Evolutionary conservation across 2,888 invertebrate genomes (phyloP), one percentile per base, ranked within the genome.

Genomic region (Cybosia mesomella): DNA sequence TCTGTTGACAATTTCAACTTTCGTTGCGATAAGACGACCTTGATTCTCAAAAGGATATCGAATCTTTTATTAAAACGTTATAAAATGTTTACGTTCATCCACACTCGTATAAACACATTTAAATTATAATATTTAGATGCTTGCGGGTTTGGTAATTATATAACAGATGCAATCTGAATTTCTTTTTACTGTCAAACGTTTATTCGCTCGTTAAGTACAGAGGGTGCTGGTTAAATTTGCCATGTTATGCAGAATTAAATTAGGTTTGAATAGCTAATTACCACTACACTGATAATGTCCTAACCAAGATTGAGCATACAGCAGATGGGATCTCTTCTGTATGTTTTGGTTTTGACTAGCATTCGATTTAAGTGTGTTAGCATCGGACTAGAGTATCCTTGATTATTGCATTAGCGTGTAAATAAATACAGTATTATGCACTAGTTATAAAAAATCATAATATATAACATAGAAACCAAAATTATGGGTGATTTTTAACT

Each of bases 21-120:
- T 49, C 49, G 49, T 70, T 39, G 59, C 65, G 49, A 61, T 71
- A 32, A 63, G 39, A 53, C 4, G 60, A 65, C 81, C 79, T 72
- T 81, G 79, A 66, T 58, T 60, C 64, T 71, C 68, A 69, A 66
- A 53, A 60, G 49, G 1, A 49, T 18, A n/a, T 5, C 9, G n/a
- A 49, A 15, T 7, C 15, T 39, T 15, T 15, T 15, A 15, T 49
- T 49, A 18, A 49, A 4, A 4, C 5, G 1, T 18, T 5, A 5
- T 43, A 0, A 43, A 43, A 0, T 43, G n/a, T 43, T 18, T 43
- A 5, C 43, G 43, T 43, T 15, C 13, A 39, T 39, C 15, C 4
- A 15, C 0, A 39, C 13, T 5, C 11, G 11, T 13, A 11, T 0
- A 28, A 28, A 4, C 28, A 3, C 39, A 15, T 39, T 39, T 39